Percentiles rank a stretch among this genome's conserved stretches.
phyloP scores from a whole-genome alignment of 2,797 vertebrate species.

The Sebastes kiyomatsui region DNA sequence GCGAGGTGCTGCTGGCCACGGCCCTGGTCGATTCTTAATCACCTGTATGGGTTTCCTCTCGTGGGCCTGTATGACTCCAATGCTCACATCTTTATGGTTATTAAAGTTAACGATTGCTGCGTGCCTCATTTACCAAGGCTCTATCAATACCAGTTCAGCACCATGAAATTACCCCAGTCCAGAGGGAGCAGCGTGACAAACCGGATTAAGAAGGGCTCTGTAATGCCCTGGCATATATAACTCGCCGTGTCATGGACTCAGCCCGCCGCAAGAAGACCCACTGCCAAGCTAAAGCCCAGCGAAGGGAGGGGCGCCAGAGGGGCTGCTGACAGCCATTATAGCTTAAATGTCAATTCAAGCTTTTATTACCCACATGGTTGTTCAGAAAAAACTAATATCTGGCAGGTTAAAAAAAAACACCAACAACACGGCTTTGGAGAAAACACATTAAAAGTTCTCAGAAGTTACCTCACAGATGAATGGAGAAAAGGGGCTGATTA shows the following conservation, averaged over 20 bases:
- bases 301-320: constrained; percentile 3
- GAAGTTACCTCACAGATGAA: constrained; percentile 62
- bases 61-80: constrained; percentile 69
- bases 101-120: constrained; percentile 82
- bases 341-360: constrained; percentile 69
- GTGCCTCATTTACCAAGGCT: constrained; percentile 79
- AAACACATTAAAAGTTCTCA: constrained; percentile 64
- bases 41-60: constrained; percentile 78
- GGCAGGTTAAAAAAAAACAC: constrained; percentile 7
- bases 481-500: constrained; percentile 61
- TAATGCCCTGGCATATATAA: constrained; percentile 77
- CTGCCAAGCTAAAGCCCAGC: constrained; percentile 43
- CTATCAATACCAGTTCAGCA: constrained; percentile 83
- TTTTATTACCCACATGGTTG: constrained; percentile 60
- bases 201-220: constrained; percentile 79
- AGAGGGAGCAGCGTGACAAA: constrained; percentile 79
- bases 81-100: constrained; percentile 83
- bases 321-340: constrained; percentile 50
- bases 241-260: constrained; percentile 69
- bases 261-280: constrained; percentile 45
- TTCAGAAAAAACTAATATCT: constrained; percentile 49
- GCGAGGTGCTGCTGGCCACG: constrained; percentile 45
- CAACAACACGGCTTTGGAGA: constrained; percentile 20
- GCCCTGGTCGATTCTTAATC: constrained; percentile 80
- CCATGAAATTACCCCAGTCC: constrained; percentile 84